phyloP scores from a whole-genome alignment of 2,797 vertebrate species.

The Sebastes steindachneri region DNA sequence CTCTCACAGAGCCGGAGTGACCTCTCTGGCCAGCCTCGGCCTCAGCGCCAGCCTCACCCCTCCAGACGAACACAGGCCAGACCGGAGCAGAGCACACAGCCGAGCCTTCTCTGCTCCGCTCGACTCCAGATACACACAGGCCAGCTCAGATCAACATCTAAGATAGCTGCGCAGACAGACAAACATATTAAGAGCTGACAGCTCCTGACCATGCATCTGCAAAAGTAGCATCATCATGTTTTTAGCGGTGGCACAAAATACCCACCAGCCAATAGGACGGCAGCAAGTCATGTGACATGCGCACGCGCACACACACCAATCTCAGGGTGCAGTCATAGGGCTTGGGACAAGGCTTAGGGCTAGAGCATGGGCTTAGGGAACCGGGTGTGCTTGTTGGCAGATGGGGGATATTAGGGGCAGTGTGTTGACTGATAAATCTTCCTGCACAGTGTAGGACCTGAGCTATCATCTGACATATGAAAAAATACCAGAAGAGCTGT shows the following conservation, averaged over 20 bases:
- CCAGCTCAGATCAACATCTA: conserved; percentile 69
- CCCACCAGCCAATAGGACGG: conserved; percentile 19
- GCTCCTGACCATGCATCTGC: conserved; percentile 60
- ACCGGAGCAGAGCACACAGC: conserved; percentile 44
- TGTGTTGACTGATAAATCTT: conserved; percentile 79
- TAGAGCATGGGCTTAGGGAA: conserved; percentile 54
- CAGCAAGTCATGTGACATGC: conserved; percentile 31
- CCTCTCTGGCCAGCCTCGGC: conserved; percentile 57
- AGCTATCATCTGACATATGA: conserved; percentile 81
- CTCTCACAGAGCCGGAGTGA: conserved; percentile 58
- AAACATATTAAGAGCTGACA: conserved; percentile 67
- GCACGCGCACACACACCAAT: conserved; percentile 9
- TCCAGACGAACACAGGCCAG: conserved; percentile 45
- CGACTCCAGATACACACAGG: conserved; percentile 57
- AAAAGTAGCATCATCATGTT: conserved; percentile 58
- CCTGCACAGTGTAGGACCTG: conserved; percentile 66
- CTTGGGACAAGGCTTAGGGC: conserved; percentile 56
- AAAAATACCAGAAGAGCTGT: conserved; percentile 76
- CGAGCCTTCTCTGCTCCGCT: conserved; percentile 28
- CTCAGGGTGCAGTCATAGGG: conserved; percentile 49
- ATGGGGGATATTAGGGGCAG: conserved; percentile 62
- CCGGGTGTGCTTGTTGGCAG: conserved; percentile 61
- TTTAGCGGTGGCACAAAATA: conserved; percentile 50
- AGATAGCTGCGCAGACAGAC: conserved; percentile 65
- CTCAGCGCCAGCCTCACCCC: conserved; percentile 36